Evolutionary conservation across 2,797 vertebrate genomes (phyloP).

Genomic region (Geotrypetes seraphini): DNA sequence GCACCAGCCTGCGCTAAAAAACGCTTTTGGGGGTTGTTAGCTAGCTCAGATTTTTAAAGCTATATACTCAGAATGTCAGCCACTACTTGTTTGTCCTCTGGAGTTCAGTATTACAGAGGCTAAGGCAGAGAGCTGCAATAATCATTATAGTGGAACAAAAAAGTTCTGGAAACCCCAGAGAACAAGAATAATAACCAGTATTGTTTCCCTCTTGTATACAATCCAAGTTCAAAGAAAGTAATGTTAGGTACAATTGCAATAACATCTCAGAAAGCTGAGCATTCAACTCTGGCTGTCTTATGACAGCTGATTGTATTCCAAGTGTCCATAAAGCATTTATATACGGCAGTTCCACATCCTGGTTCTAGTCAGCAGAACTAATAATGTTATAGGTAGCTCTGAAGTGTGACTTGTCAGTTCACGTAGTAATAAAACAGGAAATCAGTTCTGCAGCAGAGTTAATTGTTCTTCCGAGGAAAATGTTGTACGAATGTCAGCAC

Average conservation of each 20-base stretch:
- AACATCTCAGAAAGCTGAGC: conserved; percentile 5
- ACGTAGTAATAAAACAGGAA: background rate
- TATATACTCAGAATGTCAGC: background rate
- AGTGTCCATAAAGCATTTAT: conserved; percentile 8
- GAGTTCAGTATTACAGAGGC: background rate
- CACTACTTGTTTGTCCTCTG: background rate
- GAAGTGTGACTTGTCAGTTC: conserved; percentile 21
- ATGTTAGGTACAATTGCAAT: conserved; percentile 4
- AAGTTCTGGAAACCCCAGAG: conserved; percentile 4
- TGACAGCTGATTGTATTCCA: conserved; percentile 5
- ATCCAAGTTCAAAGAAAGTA: conserved; percentile 14
- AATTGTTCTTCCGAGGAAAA: background rate
- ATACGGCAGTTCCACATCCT: conserved; percentile 8
- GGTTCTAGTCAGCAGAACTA: conserved; percentile 1
- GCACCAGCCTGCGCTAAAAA: too few species aligned
- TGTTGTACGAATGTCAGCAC: background rate
- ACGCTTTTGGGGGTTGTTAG: too few species aligned
- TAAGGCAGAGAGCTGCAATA: conserved; percentile 14
- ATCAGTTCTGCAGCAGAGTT: background rate
- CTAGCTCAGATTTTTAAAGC: conserved; percentile 10
- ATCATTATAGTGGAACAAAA: background rate
- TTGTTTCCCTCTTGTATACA: conserved; percentile 12
- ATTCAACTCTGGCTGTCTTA: conserved; percentile 4
- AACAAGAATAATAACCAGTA: conserved; percentile 13
- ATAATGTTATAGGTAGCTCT: conserved; percentile 7